Conservation (phyloP, 2,113 vertebrate genomes). For the Daboia siamensis region DNA sequence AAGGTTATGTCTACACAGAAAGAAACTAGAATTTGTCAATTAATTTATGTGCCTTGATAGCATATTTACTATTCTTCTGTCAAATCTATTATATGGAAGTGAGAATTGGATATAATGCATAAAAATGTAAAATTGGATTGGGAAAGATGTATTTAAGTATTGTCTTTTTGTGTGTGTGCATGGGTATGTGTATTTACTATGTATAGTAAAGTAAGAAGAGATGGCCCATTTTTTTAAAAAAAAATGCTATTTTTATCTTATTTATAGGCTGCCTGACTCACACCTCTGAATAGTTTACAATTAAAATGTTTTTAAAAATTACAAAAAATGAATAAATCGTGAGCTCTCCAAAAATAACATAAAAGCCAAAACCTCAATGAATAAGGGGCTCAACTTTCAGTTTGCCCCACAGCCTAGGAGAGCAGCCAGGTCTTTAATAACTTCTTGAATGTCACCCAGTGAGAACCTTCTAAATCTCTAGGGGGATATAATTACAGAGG, state of each 20-base stretch:
- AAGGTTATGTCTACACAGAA: not conserved
- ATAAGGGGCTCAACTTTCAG: not conserved
- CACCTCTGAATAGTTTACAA: not conserved
- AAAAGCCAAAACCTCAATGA: not conserved
- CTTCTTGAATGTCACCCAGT: not conserved
- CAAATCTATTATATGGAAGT: not conserved
- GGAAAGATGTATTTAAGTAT: not conserved
- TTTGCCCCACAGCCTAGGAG: not conserved
- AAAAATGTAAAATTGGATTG: not conserved
- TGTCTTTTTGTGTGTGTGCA: not conserved
- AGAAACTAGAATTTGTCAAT: not conserved
- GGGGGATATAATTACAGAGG: not conserved
- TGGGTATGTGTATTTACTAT: not conserved
- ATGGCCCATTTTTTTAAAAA: not conserved
- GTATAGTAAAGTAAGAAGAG: not conserved
- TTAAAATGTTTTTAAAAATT: not conserved
- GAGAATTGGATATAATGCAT: not conserved
- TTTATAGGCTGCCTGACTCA: not conserved
- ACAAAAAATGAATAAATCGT: not conserved
- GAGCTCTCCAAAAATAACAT: not conserved
- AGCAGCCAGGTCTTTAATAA: not conserved
- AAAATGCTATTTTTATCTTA: not conserved
- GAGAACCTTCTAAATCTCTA: not conserved
- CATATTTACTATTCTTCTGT: not conserved
- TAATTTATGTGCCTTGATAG: not conserved